Evolutionary conservation across 1,140 invertebrate species (phyloP).

Genomic region (Heliconius melpomene): DNA sequence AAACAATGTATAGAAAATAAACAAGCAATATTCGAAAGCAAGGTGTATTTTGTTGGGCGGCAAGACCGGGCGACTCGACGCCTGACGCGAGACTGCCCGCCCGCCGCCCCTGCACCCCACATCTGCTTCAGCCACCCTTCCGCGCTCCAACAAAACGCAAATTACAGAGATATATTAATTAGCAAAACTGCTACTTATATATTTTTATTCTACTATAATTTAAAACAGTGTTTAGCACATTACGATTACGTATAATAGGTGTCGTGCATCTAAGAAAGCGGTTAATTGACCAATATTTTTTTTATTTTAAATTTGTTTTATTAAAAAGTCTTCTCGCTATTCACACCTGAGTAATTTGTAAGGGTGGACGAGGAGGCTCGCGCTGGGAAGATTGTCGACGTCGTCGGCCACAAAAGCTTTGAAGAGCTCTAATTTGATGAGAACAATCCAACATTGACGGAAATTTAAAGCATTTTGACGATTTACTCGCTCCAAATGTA

Average conservation of each 20-base stretch:
- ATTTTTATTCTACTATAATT: slow-evolving; percentile 19
- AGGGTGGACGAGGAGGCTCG: slow-evolving; percentile 56
- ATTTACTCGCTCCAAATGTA: slow-evolving; percentile 63
- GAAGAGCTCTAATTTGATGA: slow-evolving; percentile 50
- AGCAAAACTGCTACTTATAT: not conserved
- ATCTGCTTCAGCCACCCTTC: slow-evolving; percentile 48
- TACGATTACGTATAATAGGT: slow-evolving; percentile 21
- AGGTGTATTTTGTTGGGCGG: slow-evolving; percentile 48
- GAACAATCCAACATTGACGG: slow-evolving; percentile 55
- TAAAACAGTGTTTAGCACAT: slow-evolving; percentile 38
- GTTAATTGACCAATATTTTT: not conserved
- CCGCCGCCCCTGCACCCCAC: slow-evolving; percentile 50
- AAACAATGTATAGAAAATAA: slow-evolving; percentile 16
- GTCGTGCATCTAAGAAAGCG: slow-evolving; percentile 23
- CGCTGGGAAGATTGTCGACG: slow-evolving; percentile 53
- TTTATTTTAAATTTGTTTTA: not conserved
- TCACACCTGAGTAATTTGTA: slow-evolving; percentile 78
- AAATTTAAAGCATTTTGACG: slow-evolving; percentile 56
- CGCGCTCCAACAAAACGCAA: slow-evolving; percentile 70
- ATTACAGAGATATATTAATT: slow-evolving; percentile 65
- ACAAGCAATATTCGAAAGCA: slow-evolving; percentile 45
- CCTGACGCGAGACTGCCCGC: slow-evolving; percentile 73
- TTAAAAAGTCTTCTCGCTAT: slow-evolving; percentile 30
- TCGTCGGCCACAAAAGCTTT: slow-evolving; percentile 44
- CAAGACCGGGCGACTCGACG: slow-evolving; percentile 61